Conservation (phyloP, 2,797 vertebrate genomes). For the Salmo trutta region DNA sequence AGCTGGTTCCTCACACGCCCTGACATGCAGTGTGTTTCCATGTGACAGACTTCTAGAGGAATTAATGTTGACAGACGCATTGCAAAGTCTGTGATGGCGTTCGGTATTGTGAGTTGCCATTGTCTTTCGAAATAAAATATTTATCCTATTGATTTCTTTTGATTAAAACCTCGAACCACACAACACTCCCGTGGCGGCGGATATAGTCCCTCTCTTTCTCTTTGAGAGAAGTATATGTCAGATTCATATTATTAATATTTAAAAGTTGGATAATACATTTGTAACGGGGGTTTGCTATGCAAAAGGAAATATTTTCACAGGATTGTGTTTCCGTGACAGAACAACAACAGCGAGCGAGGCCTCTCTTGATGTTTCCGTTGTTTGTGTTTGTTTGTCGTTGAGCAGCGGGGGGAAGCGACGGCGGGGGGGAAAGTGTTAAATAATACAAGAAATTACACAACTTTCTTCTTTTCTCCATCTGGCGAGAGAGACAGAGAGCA, state of each 20-base stretch:
- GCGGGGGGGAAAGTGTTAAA: conserved; percentile 65
- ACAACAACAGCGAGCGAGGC: conserved; percentile 39
- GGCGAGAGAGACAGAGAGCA: conserved; percentile 36
- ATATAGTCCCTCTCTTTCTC: conserved; percentile 35
- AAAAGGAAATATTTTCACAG: conserved; percentile 47
- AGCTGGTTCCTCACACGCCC: conserved; percentile 23
- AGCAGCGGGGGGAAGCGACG: conserved; percentile 6
- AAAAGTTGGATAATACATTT: conserved; percentile 64
- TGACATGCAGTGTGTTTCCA: conserved; percentile 29
- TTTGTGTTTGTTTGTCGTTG: conserved; percentile 61
- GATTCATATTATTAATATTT: conserved; percentile 64
- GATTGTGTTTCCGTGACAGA: conserved; percentile 25
- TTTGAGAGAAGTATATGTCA: conserved; percentile 56
- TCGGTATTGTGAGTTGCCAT: conserved; percentile 29
- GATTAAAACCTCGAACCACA: conserved; percentile 61
- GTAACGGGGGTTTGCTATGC: conserved; percentile 51
- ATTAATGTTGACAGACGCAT: conserved; percentile 65
- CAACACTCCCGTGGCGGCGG: conserved; percentile 37
- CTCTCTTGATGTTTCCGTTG: conserved; percentile 58
- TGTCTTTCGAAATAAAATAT: conserved; percentile 67
- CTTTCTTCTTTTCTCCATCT: conserved; percentile 51
- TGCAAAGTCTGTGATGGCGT: conserved; percentile 49
- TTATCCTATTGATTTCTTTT: conserved; percentile 72
- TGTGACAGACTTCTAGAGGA: conserved; percentile 47
- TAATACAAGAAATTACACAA: conserved; percentile 73